Evolutionary conservation across 2,113 vertebrate genomes (phyloP).

Genomic region (Tympanuchus pallidicinctus): DNA sequence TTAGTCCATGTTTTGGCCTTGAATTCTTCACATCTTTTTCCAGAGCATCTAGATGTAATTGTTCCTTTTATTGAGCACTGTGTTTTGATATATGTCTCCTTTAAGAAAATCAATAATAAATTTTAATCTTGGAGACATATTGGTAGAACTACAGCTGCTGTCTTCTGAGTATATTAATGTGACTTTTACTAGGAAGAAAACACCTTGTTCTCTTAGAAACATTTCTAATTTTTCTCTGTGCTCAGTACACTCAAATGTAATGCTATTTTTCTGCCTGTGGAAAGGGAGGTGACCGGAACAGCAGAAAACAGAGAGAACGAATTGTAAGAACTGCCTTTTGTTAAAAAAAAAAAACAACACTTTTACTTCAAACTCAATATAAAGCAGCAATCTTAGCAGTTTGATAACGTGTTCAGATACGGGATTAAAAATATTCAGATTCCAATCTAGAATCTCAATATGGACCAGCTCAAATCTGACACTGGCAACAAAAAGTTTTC

Average conservation of each 20-base stretch:
- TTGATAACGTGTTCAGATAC: not conserved
- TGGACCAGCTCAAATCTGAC: not conserved
- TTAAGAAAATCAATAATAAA: not conserved
- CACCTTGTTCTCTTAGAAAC: not conserved
- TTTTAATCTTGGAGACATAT: not conserved
- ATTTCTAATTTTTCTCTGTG: not conserved
- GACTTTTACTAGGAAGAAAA: not conserved
- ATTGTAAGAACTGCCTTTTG: not conserved
- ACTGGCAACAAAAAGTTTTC: not conserved
- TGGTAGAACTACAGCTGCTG: not conserved
- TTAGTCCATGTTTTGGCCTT: not conserved
- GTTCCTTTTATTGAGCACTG: not conserved
- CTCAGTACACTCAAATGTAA: not conserved
- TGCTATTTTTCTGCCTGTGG: accelerated
- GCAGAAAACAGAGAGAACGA: not conserved
- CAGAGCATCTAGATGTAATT: not conserved
- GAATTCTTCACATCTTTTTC: not conserved
- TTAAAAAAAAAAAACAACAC: not conserved
- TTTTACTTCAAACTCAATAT: not conserved
- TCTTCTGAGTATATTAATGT: not conserved
- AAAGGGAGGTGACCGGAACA: not conserved
- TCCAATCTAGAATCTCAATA: not conserved
- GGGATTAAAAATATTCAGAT: not conserved
- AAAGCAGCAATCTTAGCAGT: not conserved
- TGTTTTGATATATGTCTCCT: not conserved